phyloP scores from a whole-genome alignment of 2,888 invertebrate genomes.

The Drosophila lacicola region DNA sequence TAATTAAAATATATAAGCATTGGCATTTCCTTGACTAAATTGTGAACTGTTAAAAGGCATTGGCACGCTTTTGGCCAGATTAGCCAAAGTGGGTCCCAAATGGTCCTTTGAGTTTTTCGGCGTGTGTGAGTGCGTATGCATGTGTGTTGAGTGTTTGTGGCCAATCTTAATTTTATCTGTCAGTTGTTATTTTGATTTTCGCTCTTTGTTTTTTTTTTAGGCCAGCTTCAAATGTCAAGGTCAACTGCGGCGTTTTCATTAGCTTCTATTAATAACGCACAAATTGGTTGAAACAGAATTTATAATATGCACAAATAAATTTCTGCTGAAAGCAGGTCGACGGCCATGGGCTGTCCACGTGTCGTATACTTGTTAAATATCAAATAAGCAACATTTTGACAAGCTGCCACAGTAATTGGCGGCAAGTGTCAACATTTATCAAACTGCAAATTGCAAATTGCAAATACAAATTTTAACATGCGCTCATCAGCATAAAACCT shows the following conservation, averaged over 20 bases:
- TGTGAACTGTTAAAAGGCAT: slow-evolving; percentile 65
- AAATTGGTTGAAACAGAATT: slow-evolving; percentile 14
- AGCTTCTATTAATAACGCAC: slow-evolving; percentile 8
- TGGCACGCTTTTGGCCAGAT: slow-evolving; percentile 63
- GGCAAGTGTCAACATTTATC: slow-evolving; percentile 14
- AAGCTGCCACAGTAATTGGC: slow-evolving; percentile 9
- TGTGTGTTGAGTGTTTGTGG: not conserved
- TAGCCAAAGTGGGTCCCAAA: slow-evolving; percentile 53
- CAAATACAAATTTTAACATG: slow-evolving; percentile 20
- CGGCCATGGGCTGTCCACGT: not conserved
- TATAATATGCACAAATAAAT: slow-evolving; percentile 13
- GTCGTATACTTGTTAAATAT: slow-evolving; percentile 6
- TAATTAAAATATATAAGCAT: slow-evolving; percentile 71
- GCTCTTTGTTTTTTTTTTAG: not conserved
- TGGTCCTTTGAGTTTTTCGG: slow-evolving; percentile 24
- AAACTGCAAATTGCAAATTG: slow-evolving; percentile 16
- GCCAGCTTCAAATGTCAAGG: slow-evolving; percentile 27
- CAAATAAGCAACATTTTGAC: not conserved
- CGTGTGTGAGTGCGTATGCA: not conserved
- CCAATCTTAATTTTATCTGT: slow-evolving; percentile 69
- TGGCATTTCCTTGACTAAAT: slow-evolving; percentile 52
- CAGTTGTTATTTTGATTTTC: slow-evolving; percentile 67
- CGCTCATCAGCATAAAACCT: slow-evolving; percentile 46
- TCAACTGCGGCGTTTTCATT: slow-evolving; percentile 4
- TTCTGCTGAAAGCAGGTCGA: not conserved